Conservation (phyloP, 2,888 invertebrate species). For the Cerceris rybyensis region DNA sequence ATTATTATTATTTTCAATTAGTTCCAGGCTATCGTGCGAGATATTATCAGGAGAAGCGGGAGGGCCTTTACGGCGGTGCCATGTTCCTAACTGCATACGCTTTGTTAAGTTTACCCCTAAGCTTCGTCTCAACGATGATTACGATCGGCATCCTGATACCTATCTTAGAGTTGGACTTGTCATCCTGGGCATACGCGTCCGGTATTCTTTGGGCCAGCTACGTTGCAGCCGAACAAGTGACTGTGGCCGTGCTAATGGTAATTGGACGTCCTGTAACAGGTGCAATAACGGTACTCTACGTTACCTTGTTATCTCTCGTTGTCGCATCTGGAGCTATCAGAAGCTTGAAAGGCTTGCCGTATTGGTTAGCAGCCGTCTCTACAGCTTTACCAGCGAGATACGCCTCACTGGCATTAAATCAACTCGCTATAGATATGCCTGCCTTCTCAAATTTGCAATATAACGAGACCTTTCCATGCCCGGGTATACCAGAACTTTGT, state of each 20-base stretch:
- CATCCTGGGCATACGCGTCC: constrained; percentile 75
- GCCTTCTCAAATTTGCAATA: constrained; percentile 79
- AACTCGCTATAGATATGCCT: constrained; percentile 75
- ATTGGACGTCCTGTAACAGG: constrained; percentile 91
- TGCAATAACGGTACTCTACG: constrained; percentile 90
- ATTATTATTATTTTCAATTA: constrained; percentile 71
- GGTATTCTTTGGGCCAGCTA: constrained; percentile 92
- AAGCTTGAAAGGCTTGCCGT: constrained; percentile 75
- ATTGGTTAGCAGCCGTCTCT: constrained; percentile 76
- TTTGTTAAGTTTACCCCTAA: constrained; percentile 91
- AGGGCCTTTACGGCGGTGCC: constrained; percentile 94
- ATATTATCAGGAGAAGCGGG: constrained; percentile 95
- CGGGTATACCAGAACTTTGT: constrained; percentile 83
- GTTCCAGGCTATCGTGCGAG: constrained; percentile 93
- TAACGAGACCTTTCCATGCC: constrained; percentile 83
- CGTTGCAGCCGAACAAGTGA: constrained; percentile 92
- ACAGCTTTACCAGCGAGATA: constrained; percentile 77
- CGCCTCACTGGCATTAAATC: constrained; percentile 78
- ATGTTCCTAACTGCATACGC: constrained; percentile 92
- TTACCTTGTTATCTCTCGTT: constrained; percentile 86
- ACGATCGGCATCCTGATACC: constrained; percentile 89
- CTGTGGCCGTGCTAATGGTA: constrained; percentile 91
- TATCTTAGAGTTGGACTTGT: constrained; percentile 74
- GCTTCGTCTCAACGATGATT: constrained; percentile 88
- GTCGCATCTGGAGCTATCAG: constrained; percentile 76